These are phyloP conservation scores for Euglossa dilemma DNA, from an alignment of 1,140 invertebrate species.

Conservation along the genomic window DNA sequence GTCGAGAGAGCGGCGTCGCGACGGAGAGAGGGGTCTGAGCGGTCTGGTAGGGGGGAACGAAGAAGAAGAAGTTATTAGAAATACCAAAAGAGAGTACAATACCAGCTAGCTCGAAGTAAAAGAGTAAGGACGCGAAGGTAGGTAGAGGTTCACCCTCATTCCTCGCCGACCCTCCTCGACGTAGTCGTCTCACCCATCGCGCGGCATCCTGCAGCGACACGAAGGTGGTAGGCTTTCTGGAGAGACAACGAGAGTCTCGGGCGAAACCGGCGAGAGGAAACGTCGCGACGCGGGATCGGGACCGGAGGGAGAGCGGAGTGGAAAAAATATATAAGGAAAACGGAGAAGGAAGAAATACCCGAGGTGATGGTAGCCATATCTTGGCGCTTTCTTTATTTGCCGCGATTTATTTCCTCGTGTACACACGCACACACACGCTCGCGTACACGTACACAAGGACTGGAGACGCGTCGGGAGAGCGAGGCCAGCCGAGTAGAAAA, in stretches of 20 bases:
- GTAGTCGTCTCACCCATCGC: slow-evolving; percentile 20
- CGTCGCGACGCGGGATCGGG: not conserved
- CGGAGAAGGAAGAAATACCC: slow-evolving; percentile 15
- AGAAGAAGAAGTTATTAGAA: slow-evolving; percentile 76
- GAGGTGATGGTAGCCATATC: slow-evolving; percentile 37
- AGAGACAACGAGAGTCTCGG: slow-evolving; percentile 44
- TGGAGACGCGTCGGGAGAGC: not conserved
- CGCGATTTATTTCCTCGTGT: slow-evolving; percentile 64
- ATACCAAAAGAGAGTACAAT: slow-evolving; percentile 76
- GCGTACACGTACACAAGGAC: not conserved
- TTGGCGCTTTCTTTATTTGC: slow-evolving; percentile 67
- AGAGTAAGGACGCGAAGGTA: slow-evolving; percentile 53
- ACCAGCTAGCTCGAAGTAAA: slow-evolving; percentile 60
- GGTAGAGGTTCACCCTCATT: slow-evolving; percentile 49
- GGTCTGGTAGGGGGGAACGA: slow-evolving; percentile 40
- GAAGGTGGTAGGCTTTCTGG: slow-evolving; percentile 47
- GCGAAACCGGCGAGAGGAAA: slow-evolving; percentile 19
- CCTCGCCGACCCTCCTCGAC: slow-evolving; percentile 4
- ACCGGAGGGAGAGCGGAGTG: not conserved
- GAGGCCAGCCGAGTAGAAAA: slow-evolving; percentile 62
- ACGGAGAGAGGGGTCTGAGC: too few relatives aligned
- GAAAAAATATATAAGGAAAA: not conserved
- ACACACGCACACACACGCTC: not conserved
- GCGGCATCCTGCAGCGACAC: slow-evolving; percentile 33
- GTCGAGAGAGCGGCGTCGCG: too few relatives aligned